Evolutionary conservation across 2,888 invertebrate species (phyloP), one percentile per base, ranked within the genome.

Genomic region (Oligia fasciuncula): DNA sequence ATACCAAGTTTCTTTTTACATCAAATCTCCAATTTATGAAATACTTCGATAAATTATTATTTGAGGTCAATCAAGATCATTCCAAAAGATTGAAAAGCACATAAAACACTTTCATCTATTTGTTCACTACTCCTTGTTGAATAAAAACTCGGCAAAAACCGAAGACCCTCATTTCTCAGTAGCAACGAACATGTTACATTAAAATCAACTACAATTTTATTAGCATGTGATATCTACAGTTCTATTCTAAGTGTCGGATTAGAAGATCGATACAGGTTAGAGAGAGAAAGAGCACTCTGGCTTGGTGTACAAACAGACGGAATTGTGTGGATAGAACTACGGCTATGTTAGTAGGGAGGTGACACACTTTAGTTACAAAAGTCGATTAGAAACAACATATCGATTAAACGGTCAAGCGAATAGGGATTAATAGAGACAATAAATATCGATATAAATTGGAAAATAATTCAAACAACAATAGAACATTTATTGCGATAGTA

Each of bases 281-380:
- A 94, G 94, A 95, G 95, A 94, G 91, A 95, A 94, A 95, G 95
- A 95, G 93, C 94, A 93, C 92, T 91, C 90, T 54, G 88, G 89
- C 82, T 86, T 82, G 85, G 92, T 93, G 92, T 87, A 87, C 80
- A 87, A 81, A 91, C 85, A 88, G 79, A 81, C 79, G 54, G 73
- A 81, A 74, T 77, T 81, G 85, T 81, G 75, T 77, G 67, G 77
- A 84, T 35, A 84, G 87, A 63, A 76, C 81, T 85, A 86, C 68
- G 17, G 60, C 74, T 83, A 84, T 77, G 83, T 88, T 89, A 88
- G 87, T 89, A 89, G 65, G 85, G 87, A 85, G 51, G 80, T 87
- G 76, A 69, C 63, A 87, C 60, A 87, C 49, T 68, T 73, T 77
- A 87, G 76, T 85, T 80, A 87, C 74, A 78, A 66, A 79, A 71